These are phyloP conservation scores for Gracilinanus agilis DNA, from an alignment of 2,113 vertebrate species.

Conservation along the genomic window DNA sequence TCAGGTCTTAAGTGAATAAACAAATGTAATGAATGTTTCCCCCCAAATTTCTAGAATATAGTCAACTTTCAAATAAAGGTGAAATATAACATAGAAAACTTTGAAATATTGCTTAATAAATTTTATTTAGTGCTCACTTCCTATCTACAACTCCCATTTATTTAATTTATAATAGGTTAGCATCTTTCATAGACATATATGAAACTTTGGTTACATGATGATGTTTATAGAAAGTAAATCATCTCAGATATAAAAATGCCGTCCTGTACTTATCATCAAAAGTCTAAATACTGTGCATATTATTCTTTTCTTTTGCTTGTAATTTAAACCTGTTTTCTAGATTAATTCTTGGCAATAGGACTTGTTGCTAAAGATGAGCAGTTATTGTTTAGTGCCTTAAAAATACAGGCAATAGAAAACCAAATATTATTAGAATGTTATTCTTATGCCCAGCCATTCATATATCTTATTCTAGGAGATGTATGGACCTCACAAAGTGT, in stretches of 20 bases:
- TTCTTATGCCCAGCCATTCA: background rate
- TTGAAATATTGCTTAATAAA: constrained; percentile 61
- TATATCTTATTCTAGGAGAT: constrained; percentile 2
- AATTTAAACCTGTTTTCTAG: constrained; percentile 44
- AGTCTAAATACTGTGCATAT: constrained; percentile 13
- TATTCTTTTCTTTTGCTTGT: constrained; percentile 33
- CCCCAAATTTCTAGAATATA: constrained; percentile 55
- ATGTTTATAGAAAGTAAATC: constrained; percentile 13
- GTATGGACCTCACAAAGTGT: constrained; percentile 51
- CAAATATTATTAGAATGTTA: constrained; percentile 32
- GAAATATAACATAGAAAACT: constrained; percentile 65
- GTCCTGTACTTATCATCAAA: constrained; percentile 23
- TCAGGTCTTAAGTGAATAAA: constrained; percentile 43
- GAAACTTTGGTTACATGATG: constrained; percentile 9
- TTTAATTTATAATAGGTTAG: background rate
- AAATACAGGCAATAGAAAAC: background rate
- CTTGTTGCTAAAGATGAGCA: constrained; percentile 24
- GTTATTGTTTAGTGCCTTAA: constrained; percentile 31
- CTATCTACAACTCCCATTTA: background rate
- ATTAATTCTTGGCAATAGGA: constrained; percentile 32
- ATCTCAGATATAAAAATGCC: background rate
- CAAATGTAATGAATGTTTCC: constrained; percentile 50
- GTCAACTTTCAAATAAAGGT: constrained; percentile 27
- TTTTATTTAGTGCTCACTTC: constrained; percentile 48
- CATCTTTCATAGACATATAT: constrained; percentile 28